Evolutionary conservation across 2,113 vertebrate genomes (phyloP).

Genomic region (Sialia sialis): DNA sequence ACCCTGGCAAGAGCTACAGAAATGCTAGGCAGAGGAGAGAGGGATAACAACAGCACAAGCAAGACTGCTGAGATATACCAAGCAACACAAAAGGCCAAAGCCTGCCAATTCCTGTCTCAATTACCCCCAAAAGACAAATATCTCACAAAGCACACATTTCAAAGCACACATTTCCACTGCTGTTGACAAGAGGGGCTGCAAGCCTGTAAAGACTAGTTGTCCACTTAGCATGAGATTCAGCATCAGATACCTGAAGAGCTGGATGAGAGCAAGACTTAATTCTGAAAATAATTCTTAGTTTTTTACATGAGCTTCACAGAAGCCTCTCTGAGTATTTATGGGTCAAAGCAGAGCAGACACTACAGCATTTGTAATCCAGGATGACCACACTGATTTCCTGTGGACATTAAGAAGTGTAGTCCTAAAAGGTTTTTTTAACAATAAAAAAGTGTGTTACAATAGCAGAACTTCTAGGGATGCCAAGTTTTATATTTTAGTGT

Average conservation of each 20-base stretch:
- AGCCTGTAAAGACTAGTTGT: fast-evolving
- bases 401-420: neutral
- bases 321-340: neutral
- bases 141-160: neutral
- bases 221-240: neutral
- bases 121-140: neutral
- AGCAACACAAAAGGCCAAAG: neutral
- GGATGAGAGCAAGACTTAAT: neutral
- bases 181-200: neutral
- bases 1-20: neutral
- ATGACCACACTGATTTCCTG: neutral
- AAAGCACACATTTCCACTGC: neutral
- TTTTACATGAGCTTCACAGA: neutral
- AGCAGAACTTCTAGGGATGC: neutral
- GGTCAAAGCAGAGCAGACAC: neutral
- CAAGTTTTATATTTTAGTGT: neutral
- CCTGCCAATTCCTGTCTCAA: neutral
- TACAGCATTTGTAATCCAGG: neutral
- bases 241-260: neutral
- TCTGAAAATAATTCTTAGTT: neutral
- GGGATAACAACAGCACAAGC: neutral
- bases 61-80: neutral
- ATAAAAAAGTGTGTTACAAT: neutral
- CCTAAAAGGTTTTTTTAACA: neutral
- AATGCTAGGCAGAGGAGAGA: neutral